Evolutionary conservation across 2,888 invertebrate species (phyloP).

Genomic region (Agrochola lychnidis): DNA sequence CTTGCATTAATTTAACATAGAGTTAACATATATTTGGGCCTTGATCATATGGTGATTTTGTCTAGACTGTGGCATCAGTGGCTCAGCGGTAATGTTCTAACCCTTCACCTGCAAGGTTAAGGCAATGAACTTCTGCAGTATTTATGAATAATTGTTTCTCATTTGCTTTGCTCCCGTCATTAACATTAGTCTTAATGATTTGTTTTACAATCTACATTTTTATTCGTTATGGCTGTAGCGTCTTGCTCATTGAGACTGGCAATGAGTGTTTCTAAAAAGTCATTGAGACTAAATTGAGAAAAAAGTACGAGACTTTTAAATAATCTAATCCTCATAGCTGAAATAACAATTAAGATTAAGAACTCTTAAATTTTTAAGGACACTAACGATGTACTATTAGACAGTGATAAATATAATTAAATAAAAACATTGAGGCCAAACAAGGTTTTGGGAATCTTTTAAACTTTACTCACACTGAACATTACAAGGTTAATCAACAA

Average conservation of each 20-base stretch:
- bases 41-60: conserved; percentile 54
- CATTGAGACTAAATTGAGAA: background rate
- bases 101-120: conserved; percentile 53
- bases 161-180: conserved; percentile 7
- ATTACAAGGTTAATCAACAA: background rate
- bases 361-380: background rate
- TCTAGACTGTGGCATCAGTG: conserved; percentile 41
- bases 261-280: no score
- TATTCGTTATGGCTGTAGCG: background rate
- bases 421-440: background rate
- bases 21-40: conserved; percentile 55
- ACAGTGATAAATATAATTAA: background rate
- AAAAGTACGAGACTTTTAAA: background rate
- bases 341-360: no score
- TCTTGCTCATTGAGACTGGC: background rate
- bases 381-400: background rate
- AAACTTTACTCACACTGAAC: background rate
- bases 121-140: conserved; percentile 52
- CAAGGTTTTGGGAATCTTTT: background rate
- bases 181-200: conserved; percentile 11
- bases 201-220: conserved; percentile 3
- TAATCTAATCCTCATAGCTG: background rate
- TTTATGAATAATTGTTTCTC: conserved; percentile 11
- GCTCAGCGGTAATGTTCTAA: background rate
- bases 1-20: conserved; percentile 56